These are phyloP conservation scores for Narcine bancroftii DNA, from an alignment of 2,113 vertebrate species.

Conservation along the genomic window DNA sequence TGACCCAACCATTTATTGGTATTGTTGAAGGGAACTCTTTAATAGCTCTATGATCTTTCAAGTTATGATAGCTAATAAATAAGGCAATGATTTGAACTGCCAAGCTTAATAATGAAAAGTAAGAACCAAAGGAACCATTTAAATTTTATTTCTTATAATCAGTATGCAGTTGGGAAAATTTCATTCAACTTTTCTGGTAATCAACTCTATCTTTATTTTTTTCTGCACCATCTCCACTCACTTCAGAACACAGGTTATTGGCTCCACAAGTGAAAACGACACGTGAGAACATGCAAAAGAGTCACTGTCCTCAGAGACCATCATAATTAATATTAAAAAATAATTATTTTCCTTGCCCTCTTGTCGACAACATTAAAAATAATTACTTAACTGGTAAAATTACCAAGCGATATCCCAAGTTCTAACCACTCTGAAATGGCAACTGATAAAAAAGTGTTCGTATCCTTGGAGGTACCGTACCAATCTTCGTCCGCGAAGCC, in stretches of 20 bases:
- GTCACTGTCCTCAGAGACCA: not conserved
- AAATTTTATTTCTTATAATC: not conserved
- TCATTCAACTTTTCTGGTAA: not conserved
- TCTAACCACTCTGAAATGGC: not conserved
- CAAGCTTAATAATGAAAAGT: slow-evolving; percentile 1
- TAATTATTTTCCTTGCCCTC: not conserved
- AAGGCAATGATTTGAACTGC: not conserved
- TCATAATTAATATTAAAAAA: not conserved
- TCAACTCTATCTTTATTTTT: not conserved
- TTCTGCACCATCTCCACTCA: not conserved
- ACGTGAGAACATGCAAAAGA: no score
- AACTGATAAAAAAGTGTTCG: not conserved
- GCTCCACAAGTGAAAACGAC: not conserved
- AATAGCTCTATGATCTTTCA: not conserved
- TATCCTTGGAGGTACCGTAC: not conserved
- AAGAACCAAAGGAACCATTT: not conserved
- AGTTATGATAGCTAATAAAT: not conserved
- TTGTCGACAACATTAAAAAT: not conserved
- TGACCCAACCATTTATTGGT: not conserved
- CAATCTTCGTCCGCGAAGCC: no score
- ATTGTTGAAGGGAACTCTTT: not conserved
- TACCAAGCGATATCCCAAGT: not conserved
- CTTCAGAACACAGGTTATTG: not conserved
- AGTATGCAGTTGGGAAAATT: not conserved
- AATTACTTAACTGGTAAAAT: not conserved